Conservation (phyloP, 1,140 invertebrate species). For the Yoshiicerus persimilis region DNA sequence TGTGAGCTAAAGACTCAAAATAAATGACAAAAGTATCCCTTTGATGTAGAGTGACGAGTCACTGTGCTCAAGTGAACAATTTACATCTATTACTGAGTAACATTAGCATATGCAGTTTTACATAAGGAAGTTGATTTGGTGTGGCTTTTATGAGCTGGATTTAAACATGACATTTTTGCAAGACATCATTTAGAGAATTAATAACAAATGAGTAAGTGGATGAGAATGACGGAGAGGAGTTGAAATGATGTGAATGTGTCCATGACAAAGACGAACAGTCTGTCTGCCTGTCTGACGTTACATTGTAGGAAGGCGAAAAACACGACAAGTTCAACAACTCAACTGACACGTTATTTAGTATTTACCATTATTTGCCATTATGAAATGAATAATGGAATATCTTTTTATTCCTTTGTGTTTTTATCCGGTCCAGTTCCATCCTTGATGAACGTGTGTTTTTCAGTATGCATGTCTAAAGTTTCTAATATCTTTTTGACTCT, state of each 20-base stretch:
- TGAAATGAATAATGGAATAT: neutral
- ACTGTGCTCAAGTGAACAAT: neutral
- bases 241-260: neutral
- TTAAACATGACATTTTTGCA: conserved; percentile 8
- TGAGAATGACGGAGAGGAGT: neutral
- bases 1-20: neutral
- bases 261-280: conserved; percentile 2
- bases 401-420: neutral
- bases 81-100: neutral
- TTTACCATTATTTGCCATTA: neutral
- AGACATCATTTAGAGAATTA: conserved; percentile 7
- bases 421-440: neutral
- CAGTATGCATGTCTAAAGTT: neutral
- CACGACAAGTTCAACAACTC: conserved; percentile 18
- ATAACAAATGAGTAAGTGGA: neutral
- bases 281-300: neutral
- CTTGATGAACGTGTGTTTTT: neutral
- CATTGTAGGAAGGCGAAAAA: neutral
- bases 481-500: neutral
- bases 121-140: neutral
- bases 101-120: neutral
- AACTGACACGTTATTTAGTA: neutral
- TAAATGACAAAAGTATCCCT: neutral
- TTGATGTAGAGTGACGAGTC: neutral
- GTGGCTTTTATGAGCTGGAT: neutral